phyloP scores from a whole-genome alignment of 2,888 invertebrate species.

The Neoitamus cyanurus region DNA sequence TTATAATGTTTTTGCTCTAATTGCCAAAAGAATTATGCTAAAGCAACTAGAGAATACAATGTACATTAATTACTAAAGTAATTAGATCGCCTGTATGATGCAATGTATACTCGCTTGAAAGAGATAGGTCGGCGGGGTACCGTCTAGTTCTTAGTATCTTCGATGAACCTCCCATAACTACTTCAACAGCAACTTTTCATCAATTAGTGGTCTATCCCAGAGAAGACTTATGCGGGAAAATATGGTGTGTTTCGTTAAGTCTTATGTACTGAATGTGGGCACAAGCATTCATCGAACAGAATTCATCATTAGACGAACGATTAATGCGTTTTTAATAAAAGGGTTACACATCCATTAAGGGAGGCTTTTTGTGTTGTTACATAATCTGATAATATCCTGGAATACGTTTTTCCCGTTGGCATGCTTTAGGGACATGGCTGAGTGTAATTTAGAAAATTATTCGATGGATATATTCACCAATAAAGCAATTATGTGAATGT shows the following conservation, averaged over 20 bases:
- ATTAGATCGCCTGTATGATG: not conserved
- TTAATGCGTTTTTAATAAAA: slow-evolving; percentile 45
- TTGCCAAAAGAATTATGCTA: not conserved
- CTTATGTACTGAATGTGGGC: not conserved
- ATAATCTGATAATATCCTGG: slow-evolving; percentile 16
- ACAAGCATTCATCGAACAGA: not conserved
- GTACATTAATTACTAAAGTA: slow-evolving; percentile 11
- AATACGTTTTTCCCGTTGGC: not conserved
- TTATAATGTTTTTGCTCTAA: not conserved
- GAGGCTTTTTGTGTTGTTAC: not conserved
- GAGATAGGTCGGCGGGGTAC: not conserved
- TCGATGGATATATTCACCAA: slow-evolving; percentile 26
- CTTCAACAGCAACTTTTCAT: slow-evolving; percentile 28
- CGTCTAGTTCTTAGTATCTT: not conserved
- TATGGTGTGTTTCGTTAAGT: slow-evolving; percentile 1
- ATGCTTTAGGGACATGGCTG: not conserved
- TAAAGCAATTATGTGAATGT: slow-evolving; percentile 13
- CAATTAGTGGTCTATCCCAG: slow-evolving; percentile 8
- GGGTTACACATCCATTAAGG: slow-evolving; percentile 43
- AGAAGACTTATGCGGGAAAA: not conserved
- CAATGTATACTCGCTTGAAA: not conserved
- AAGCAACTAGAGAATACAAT: not conserved
- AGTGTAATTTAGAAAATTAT: slow-evolving; percentile 24
- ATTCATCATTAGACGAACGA: slow-evolving; percentile 20
- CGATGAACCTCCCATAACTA: not conserved